Evolutionary conservation across 2,113 vertebrate species (phyloP).

Genomic region (Chamaetylas fuelleborni): DNA sequence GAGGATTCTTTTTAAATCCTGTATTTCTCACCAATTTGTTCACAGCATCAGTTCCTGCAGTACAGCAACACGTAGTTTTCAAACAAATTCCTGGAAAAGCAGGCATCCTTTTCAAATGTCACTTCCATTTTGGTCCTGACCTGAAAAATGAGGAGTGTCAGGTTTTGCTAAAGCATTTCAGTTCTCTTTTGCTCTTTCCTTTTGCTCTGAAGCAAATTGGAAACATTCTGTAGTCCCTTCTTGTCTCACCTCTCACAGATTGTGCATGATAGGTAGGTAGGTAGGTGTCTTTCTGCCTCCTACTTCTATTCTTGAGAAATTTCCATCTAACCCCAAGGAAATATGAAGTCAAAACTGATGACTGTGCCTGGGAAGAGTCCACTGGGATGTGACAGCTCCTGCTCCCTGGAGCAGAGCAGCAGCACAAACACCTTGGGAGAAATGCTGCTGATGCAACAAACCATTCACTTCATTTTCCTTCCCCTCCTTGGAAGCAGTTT

Average conservation of each 20-base stretch:
- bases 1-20: background rate
- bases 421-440: background rate
- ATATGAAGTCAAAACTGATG: background rate
- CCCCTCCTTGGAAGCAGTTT: background rate
- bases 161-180: background rate
- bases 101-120: background rate
- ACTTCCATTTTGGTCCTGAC: background rate
- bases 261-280: background rate
- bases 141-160: background rate
- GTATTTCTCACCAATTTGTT: background rate
- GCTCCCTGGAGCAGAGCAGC: background rate
- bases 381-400: background rate
- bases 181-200: background rate
- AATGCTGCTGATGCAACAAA: background rate
- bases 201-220: background rate
- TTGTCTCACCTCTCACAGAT: background rate
- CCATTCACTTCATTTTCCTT: background rate
- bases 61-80: background rate
- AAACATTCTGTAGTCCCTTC: background rate
- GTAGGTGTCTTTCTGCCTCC: background rate
- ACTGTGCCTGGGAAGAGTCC: background rate
- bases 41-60: background rate
- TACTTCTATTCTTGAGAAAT: background rate
- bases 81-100: background rate
- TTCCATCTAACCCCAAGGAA: background rate